These are phyloP conservation scores for Dascyllus trimaculatus DNA, from an alignment of 2,113 vertebrate species.

Conservation along the genomic window DNA sequence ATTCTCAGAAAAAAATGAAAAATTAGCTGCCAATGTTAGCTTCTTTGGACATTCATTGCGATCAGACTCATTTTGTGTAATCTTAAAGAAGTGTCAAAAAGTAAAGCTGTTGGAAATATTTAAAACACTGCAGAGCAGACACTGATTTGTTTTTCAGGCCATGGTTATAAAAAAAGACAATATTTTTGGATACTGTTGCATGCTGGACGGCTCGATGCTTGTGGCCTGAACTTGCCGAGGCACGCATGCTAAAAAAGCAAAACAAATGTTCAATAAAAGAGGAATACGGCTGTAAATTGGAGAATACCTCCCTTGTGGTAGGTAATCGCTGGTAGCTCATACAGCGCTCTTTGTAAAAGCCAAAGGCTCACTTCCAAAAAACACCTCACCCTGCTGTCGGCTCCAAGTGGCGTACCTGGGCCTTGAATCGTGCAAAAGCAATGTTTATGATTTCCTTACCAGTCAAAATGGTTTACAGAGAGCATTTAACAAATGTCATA, in stretches of 20 bases:
- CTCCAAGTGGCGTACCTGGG: conserved; percentile 66
- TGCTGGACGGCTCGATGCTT: conserved; percentile 8
- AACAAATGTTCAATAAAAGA: conserved; percentile 46
- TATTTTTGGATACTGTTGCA: conserved; percentile 12
- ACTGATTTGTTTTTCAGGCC: not conserved
- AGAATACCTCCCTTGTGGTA: conserved; percentile 64
- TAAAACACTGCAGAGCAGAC: not conserved
- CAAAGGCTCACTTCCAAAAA: conserved; percentile 56
- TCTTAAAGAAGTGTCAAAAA: conserved; percentile 25
- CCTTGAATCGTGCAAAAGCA: conserved; percentile 53
- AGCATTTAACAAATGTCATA: conserved; percentile 74
- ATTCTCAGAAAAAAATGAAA: conserved; percentile 36
- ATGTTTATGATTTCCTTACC: conserved; percentile 73
- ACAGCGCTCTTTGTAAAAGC: conserved; percentile 57
- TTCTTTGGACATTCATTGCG: conserved; percentile 12
- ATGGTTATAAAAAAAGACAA: not conserved
- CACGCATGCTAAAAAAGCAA: conserved; percentile 7
- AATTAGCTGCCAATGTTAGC: conserved; percentile 53
- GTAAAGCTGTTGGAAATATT: conserved; percentile 12
- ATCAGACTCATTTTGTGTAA: conserved; percentile 26
- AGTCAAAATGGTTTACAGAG: conserved; percentile 69
- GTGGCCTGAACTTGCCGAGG: conserved; percentile 7
- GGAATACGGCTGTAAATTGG: conserved; percentile 48
- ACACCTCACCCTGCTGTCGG: conserved; percentile 44
- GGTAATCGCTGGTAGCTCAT: conserved; percentile 63